Conservation (phyloP, 1,140 invertebrate species). For the Bombus haemorrhoidalis region DNA sequence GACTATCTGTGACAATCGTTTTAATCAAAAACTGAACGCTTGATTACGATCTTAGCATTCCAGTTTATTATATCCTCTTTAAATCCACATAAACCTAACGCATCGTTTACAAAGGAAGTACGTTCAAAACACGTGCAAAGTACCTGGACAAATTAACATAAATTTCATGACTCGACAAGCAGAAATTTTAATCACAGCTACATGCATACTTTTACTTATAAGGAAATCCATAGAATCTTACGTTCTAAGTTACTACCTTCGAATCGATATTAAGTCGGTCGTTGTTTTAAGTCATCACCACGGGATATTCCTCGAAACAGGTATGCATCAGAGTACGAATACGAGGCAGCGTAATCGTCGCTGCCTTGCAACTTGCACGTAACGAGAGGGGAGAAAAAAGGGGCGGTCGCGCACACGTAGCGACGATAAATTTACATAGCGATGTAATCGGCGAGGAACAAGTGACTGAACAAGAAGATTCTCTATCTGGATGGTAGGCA, state of each 20-base stretch:
- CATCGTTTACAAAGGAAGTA: not conserved
- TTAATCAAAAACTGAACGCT: not conserved
- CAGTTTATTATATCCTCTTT: not conserved
- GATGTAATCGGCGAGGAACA: conserved; percentile 81
- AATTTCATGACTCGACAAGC: not conserved
- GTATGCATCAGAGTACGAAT: conserved; percentile 19
- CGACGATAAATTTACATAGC: conserved; percentile 81
- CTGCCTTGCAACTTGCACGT: conserved; percentile 16
- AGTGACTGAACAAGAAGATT: conserved; percentile 80
- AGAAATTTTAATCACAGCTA: not conserved
- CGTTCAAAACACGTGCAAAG: not conserved
- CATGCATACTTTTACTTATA: no score
- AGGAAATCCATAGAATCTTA: not conserved
- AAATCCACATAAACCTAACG: not conserved
- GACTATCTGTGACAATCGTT: not conserved
- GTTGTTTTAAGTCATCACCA: not conserved
- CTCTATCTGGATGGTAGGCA: conserved; percentile 73
- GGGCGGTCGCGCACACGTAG: conserved; percentile 71
- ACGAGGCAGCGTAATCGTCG: conserved; percentile 49
- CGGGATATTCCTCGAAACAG: not conserved
- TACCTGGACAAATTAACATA: not conserved
- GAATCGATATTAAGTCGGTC: not conserved
- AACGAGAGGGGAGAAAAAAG: conserved; percentile 32
- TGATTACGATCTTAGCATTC: not conserved
- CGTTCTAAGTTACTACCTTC: not conserved